Conservation (phyloP, 2,888 invertebrate genomes). For the Ophion costatus region DNA sequence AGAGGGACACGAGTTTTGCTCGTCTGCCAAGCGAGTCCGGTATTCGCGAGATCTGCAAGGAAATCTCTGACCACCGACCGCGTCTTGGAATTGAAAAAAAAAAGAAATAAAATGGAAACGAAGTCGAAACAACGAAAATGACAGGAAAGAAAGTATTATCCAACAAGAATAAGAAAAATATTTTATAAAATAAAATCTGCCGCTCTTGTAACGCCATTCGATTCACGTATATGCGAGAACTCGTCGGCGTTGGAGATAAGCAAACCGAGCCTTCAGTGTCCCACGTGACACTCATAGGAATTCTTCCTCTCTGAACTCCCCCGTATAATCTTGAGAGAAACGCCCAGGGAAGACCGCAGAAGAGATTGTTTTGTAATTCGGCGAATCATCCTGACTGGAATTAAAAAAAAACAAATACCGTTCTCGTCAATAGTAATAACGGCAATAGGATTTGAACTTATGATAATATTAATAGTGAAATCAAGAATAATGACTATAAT, state of each 20-base stretch:
- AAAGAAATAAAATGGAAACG: not conserved
- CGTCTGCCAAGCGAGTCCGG: slow-evolving; percentile 18
- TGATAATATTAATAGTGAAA: too few relatives aligned
- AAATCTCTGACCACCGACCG: slow-evolving; percentile 40
- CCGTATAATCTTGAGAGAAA: not conserved
- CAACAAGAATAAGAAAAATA: too few relatives aligned
- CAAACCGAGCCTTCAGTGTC: not conserved
- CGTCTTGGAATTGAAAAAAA: slow-evolving; percentile 19
- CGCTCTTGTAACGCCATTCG: slow-evolving; percentile 38
- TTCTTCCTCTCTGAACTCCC: slow-evolving; percentile 36
- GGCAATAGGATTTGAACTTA: too few relatives aligned
- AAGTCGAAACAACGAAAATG: not conserved
- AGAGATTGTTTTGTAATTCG: not conserved
- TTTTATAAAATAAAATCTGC: slow-evolving; percentile 13
- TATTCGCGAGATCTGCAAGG: slow-evolving; percentile 31
- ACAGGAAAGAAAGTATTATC: too few relatives aligned
- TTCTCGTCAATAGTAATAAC: too few relatives aligned
- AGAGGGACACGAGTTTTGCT: not conserved
- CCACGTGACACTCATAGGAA: slow-evolving; percentile 47
- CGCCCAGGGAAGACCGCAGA: slow-evolving; percentile 8
- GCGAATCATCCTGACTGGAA: not conserved
- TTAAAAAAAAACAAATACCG: too few relatives aligned
- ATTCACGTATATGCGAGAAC: slow-evolving; percentile 51
- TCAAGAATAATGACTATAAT: too few relatives aligned
- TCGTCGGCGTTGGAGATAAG: slow-evolving; percentile 58